Evolutionary conservation across 2,888 invertebrate genomes (phyloP).

Genomic region (Pseudococcus longispinus): DNA sequence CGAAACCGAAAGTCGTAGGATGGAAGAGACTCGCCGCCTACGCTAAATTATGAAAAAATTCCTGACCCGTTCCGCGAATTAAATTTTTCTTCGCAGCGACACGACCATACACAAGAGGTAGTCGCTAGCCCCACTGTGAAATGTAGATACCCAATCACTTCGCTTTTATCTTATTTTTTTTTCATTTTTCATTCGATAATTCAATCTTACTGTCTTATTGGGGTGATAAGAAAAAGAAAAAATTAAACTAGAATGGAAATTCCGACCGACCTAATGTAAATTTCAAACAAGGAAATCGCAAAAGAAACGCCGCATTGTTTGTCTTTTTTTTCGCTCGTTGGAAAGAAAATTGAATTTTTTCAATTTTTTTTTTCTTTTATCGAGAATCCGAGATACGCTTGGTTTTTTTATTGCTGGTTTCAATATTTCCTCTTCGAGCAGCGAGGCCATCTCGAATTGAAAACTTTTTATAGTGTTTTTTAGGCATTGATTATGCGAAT

Average conservation of each 20-base stretch:
- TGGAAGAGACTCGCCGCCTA: slow-evolving; percentile 20
- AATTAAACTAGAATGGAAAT: background rate
- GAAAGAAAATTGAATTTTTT: background rate
- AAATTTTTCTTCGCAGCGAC: background rate
- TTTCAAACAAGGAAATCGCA: background rate
- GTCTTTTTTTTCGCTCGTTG: background rate
- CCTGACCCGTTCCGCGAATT: slow-evolving; percentile 28
- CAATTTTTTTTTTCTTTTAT: background rate
- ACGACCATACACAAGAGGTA: background rate
- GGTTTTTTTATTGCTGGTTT: background rate
- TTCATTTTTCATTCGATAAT: background rate
- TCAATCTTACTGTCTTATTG: background rate
- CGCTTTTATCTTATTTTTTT: background rate
- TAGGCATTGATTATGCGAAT: background rate
- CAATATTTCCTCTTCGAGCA: background rate
- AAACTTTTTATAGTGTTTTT: background rate
- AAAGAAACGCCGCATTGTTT: background rate
- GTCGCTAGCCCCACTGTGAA: background rate
- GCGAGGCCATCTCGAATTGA: background rate
- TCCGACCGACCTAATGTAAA: background rate
- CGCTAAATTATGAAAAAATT: slow-evolving; percentile 3
- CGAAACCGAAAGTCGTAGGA: slow-evolving; percentile 24
- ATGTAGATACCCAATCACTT: background rate
- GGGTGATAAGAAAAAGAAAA: background rate
- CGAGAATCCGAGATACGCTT: background rate